A percentile compares a stretch with the other conserved stretches of the same genome.
These are phyloP conservation scores for Lordiphosa andalusiaca DNA, from an alignment of 2,888 invertebrate species.

Conservation along the genomic window DNA sequence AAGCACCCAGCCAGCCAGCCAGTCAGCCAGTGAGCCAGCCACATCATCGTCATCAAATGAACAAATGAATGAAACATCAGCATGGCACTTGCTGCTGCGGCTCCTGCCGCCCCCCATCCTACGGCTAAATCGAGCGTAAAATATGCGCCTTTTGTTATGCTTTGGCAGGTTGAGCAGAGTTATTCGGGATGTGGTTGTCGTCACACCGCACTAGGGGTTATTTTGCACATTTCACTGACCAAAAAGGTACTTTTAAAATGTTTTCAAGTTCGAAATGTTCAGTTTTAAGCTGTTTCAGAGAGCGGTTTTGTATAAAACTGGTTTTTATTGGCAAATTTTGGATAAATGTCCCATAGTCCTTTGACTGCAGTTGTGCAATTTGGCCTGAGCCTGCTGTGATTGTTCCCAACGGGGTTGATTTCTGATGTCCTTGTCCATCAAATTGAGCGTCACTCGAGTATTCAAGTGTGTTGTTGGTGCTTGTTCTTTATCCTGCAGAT, in stretches of 20 bases:
- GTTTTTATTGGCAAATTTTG: no score
- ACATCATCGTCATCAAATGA: constrained; percentile 60
- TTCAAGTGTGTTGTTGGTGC: constrained; percentile 62
- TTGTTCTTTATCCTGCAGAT: constrained; percentile 50
- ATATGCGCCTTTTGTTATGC: constrained; percentile 68
- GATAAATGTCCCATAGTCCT: no score
- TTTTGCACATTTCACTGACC: no score
- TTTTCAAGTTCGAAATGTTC: no score
- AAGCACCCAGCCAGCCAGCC: constrained; percentile 25
- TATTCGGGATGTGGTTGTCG: constrained; percentile 18
- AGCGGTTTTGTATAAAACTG: no score
- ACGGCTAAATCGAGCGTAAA: constrained; percentile 78
- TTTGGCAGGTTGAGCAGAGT: constrained; percentile 43
- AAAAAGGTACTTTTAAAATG: no score
- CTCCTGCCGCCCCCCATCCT: background rate
- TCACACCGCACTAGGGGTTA: no score
- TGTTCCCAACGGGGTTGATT: constrained; percentile 58
- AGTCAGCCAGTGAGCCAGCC: constrained; percentile 9
- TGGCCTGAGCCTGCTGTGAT: constrained; percentile 58
- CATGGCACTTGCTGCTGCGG: constrained; percentile 32
- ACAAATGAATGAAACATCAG: constrained; percentile 72
- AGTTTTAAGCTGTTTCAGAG: no score
- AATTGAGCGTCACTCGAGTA: constrained; percentile 72
- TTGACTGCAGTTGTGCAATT: constrained; percentile 43
- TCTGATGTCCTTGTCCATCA: constrained; percentile 59